A percentile compares a stretch with the other conserved stretches of the same genome.
Evolutionary conservation across 2,113 vertebrate genomes (phyloP).

Genomic region (Bucco capensis): DNA sequence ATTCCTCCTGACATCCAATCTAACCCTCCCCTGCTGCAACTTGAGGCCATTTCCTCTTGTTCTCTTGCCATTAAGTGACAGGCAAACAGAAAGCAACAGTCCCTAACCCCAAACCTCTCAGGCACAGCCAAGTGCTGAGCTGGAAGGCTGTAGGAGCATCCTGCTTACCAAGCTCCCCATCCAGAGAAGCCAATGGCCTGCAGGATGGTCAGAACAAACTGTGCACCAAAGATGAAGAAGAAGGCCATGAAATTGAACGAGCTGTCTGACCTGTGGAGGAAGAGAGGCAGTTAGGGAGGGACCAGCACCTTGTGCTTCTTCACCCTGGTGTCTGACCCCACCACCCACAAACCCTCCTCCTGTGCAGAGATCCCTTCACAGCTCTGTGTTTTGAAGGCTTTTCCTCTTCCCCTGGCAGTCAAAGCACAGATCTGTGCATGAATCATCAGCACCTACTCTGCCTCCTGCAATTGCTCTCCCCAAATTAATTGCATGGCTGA

Average conservation of each 20-base stretch:
- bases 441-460: background rate
- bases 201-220: conserved; percentile 83
- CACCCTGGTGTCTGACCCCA: background rate
- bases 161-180: conserved; percentile 92
- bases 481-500: rapidly evolving
- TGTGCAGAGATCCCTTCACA: background rate
- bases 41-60: no score
- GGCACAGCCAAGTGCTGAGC: background rate
- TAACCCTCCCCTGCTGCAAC: no score
- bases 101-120: background rate
- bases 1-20: no score
- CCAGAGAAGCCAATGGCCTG: conserved; percentile 83
- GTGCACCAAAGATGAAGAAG: conserved; percentile 91
- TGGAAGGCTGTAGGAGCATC: background rate
- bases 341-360: background rate
- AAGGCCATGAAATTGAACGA: conserved; percentile 98
- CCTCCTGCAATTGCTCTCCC: background rate
- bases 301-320: background rate
- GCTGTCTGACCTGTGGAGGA: conserved; percentile 83
- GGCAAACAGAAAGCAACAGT: background rate
- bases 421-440: background rate
- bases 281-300: background rate
- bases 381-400: background rate
- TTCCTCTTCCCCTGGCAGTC: background rate
- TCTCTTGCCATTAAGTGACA: no score